A percentile compares a stretch with the other conserved stretches of the same genome.
Conservation (phyloP, 2,797 vertebrate genomes). For the Coreius guichenoti region DNA sequence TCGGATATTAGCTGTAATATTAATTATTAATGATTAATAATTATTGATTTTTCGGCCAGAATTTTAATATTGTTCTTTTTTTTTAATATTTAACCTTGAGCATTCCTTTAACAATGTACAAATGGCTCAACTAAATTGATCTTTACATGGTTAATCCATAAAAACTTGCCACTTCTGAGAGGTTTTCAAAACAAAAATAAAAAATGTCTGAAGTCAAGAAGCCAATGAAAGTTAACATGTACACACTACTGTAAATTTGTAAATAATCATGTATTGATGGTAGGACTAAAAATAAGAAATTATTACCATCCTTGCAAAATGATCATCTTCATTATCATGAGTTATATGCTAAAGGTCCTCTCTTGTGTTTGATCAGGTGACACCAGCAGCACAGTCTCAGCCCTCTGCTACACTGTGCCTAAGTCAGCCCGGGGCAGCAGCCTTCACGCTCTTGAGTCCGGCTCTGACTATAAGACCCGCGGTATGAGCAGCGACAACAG, state of each 20-base stretch:
- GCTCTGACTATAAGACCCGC: conserved; percentile 94
- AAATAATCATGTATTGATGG: background rate
- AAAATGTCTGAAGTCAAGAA: background rate
- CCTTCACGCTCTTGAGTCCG: conserved; percentile 85
- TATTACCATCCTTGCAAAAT: background rate
- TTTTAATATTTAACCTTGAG: background rate
- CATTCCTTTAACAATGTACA: background rate
- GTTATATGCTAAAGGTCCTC: background rate
- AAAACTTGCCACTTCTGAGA: background rate
- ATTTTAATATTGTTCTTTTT: background rate
- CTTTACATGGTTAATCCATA: background rate
- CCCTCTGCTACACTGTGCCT: conserved; percentile 89
- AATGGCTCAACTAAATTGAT: background rate
- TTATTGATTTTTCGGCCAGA: background rate
- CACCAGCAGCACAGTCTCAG: conserved; percentile 88
- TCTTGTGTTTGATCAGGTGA: conserved; percentile 80
- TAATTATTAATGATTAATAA: background rate
- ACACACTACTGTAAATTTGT: background rate
- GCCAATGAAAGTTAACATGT: background rate
- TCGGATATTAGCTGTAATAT: background rate
- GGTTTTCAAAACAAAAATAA: no score
- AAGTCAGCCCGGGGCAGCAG: conserved; percentile 91
- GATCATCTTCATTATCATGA: background rate
- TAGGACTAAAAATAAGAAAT: background rate
- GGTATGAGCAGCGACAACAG: conserved; percentile 83